Conservation (phyloP, 2,888 invertebrate genomes). For the Rhagophthalmus giganteus region DNA sequence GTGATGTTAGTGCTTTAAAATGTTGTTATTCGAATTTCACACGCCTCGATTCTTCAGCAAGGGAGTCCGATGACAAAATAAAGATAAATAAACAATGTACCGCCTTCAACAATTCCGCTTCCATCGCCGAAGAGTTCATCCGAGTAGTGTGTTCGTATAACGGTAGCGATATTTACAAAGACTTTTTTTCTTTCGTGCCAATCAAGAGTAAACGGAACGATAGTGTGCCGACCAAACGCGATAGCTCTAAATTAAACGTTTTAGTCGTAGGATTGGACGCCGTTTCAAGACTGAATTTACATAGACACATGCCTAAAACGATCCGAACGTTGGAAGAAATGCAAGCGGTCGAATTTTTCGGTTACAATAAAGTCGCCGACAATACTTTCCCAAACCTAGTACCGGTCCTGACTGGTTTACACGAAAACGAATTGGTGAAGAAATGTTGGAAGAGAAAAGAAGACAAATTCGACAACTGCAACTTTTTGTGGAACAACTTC, state of each 20-base stretch:
- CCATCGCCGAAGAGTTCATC: slow-evolving; percentile 67
- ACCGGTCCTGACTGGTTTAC: slow-evolving; percentile 75
- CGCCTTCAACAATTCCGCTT: slow-evolving; percentile 55
- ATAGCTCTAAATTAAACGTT: slow-evolving; percentile 60
- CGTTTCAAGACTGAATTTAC: slow-evolving; percentile 81
- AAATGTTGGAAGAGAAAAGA: slow-evolving; percentile 62
- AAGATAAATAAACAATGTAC: slow-evolving; percentile 58
- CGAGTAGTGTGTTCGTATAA: slow-evolving; percentile 64
- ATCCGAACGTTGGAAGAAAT: slow-evolving; percentile 61
- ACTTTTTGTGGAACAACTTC: slow-evolving; percentile 83
- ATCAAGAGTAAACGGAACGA: too few species aligned
- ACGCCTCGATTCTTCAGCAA: slow-evolving; percentile 57
- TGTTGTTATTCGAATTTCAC: slow-evolving; percentile 68
- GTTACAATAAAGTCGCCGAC: slow-evolving; percentile 92
- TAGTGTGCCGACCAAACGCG: not conserved
- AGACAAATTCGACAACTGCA: slow-evolving; percentile 73
- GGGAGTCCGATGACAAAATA: slow-evolving; percentile 58
- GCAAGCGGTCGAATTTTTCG: slow-evolving; percentile 75
- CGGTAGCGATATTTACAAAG: slow-evolving; percentile 62
- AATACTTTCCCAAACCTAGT: slow-evolving; percentile 91
- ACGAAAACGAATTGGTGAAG: slow-evolving; percentile 64
- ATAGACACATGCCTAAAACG: slow-evolving; percentile 80
- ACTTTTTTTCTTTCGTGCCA: slow-evolving; percentile 69
- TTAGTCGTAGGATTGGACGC: slow-evolving; percentile 84
- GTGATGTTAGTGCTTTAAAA: slow-evolving; percentile 54